Evolutionary conservation across 2,113 vertebrate species (phyloP).

Genomic region (Hippoglossus stenolepis): DNA sequence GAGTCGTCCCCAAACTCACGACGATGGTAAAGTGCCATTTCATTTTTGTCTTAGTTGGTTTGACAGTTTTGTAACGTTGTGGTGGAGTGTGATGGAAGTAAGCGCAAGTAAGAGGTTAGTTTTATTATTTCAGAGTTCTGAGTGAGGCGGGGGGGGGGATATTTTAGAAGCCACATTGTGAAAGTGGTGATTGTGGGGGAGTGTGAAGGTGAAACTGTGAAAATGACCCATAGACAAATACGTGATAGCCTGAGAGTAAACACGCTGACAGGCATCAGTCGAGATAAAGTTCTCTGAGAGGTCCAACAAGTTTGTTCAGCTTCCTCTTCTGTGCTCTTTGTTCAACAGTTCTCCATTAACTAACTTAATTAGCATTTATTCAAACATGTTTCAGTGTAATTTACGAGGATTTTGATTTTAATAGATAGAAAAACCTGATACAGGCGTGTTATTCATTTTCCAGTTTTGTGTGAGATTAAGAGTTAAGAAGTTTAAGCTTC

Average conservation of each 20-base stretch:
- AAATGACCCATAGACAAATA: not conserved
- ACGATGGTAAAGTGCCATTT: slow-evolving; percentile 79
- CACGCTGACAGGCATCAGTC: not conserved
- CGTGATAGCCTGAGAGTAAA: not conserved
- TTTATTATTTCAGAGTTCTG: not conserved
- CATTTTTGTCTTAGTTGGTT: slow-evolving; percentile 1
- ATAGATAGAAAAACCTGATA: no score
- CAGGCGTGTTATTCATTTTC: no score
- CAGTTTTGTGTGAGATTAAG: no score
- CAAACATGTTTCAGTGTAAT: no score
- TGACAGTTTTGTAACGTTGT: not conserved
- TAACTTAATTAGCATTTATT: not conserved
- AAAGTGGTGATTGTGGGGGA: not conserved
- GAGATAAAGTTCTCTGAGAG: not conserved
- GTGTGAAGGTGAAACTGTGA: slow-evolving; percentile 11
- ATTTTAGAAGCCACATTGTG: not conserved
- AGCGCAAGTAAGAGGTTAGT: not conserved
- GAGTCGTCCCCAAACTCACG: slow-evolving; percentile 25
- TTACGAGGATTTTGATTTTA: no score
- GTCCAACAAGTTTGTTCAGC: not conserved
- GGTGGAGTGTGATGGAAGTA: slow-evolving; percentile 49
- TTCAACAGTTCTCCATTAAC: not conserved
- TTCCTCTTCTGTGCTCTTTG: not conserved
- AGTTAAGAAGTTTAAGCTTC: no score
- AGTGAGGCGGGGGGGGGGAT: not conserved